Evolutionary conservation across 2,797 vertebrate genomes (phyloP).

Genomic region (Vireo griseus): DNA sequence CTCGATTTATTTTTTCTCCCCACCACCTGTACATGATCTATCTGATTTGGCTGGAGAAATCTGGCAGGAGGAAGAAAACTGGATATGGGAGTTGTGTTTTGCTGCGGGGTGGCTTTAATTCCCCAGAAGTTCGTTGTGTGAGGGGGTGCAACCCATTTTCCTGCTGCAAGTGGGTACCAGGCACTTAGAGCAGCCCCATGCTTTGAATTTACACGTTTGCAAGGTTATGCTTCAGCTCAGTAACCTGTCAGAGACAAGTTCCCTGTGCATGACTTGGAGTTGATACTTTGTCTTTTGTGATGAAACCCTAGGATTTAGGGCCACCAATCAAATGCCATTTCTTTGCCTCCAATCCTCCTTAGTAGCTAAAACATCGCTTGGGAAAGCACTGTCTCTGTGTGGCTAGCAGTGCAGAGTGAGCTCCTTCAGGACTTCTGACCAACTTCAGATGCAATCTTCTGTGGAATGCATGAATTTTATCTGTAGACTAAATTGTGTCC

Average conservation of each 20-base stretch:
- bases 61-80: not conserved
- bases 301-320: not conserved
- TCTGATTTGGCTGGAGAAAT: not conserved
- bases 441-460: not conserved
- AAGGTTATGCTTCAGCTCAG: not conserved
- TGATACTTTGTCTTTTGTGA: not conserved
- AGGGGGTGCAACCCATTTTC: not conserved
- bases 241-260: not conserved
- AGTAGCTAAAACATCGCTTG: not conserved
- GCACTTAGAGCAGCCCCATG: not conserved
- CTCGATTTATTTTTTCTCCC: not conserved
- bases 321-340: not conserved
- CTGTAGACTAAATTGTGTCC: not conserved
- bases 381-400: not conserved
- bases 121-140: rapidly evolving
- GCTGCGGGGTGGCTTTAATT: not conserved
- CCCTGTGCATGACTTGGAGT: not conserved
- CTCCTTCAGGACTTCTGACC: not conserved
- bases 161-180: rapidly evolving
- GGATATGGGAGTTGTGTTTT: not conserved
- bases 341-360: not conserved
- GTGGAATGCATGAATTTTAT: not conserved
- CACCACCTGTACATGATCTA: not conserved
- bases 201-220: not conserved
- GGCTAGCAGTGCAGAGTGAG: not conserved